phyloP scores from a whole-genome alignment of 2,888 invertebrate species.

The Pecten maximus region DNA sequence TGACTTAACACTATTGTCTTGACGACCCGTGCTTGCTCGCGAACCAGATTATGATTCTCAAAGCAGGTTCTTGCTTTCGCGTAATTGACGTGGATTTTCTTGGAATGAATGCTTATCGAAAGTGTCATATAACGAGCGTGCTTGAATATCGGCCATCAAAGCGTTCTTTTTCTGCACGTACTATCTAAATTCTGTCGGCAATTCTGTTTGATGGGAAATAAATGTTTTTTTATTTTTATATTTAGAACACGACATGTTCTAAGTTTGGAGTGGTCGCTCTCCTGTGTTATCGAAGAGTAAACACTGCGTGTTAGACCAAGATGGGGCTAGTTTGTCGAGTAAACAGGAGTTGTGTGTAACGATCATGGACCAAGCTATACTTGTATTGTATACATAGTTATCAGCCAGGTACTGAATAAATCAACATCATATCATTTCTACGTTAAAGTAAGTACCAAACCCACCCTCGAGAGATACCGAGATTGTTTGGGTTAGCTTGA shows the following conservation, averaged over 20 bases:
- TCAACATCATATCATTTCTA: not conserved
- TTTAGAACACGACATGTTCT: not conserved
- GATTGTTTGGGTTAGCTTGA: not conserved
- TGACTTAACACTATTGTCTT: too few species aligned
- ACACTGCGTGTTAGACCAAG: not conserved
- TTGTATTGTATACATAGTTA: slow-evolving; percentile 15
- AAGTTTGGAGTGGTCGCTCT: not conserved
- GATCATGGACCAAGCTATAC: not conserved
- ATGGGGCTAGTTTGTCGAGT: slow-evolving; percentile 18
- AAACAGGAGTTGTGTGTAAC: not conserved
- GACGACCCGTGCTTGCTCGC: too few species aligned
- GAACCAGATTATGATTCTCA: too few species aligned
- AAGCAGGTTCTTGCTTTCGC: too few species aligned
- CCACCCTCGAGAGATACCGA: not conserved
- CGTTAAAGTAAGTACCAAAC: not conserved
- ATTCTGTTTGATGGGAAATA: not conserved
- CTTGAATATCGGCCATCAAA: not conserved
- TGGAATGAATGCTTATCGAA: too few species aligned
- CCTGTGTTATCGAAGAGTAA: not conserved
- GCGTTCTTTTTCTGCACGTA: not conserved
- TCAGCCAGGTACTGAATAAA: not conserved
- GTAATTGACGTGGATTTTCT: too few species aligned
- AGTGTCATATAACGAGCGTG: not conserved
- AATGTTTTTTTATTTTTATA: not conserved
- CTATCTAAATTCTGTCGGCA: not conserved